Conservation (phyloP, 2,797 vertebrate species). For the Phataginus tetradactyla region DNA sequence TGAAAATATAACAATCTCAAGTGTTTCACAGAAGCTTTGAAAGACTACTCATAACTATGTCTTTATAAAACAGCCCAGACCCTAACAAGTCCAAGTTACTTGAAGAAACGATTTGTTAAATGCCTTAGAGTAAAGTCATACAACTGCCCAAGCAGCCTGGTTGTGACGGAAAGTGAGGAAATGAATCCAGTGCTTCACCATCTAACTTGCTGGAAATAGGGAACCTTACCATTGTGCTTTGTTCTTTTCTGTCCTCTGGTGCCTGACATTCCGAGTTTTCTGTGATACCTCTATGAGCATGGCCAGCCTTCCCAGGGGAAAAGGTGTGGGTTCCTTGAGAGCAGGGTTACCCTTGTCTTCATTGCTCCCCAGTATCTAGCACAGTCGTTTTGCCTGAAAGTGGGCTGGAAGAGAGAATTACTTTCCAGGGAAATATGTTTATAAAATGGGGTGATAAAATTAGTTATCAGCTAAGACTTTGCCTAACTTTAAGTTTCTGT, state of each 20-base stretch:
- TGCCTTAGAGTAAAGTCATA: not conserved
- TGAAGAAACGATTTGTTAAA: constrained; percentile 42
- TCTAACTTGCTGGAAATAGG: not conserved
- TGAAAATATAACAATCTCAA: not conserved
- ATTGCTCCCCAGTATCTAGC: not conserved
- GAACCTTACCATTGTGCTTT: not conserved
- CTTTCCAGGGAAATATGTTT: not conserved
- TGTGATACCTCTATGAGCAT: not conserved
- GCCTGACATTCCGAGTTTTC: not conserved
- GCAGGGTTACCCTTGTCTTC: not conserved
- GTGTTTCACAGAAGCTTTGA: not conserved
- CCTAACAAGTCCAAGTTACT: not conserved
- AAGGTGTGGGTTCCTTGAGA: not conserved
- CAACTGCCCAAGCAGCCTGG: not conserved
- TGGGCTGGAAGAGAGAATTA: not conserved
- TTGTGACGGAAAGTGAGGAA: not conserved
- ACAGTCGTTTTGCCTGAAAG: not conserved
- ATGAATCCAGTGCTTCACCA: not conserved
- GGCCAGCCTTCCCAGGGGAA: not conserved
- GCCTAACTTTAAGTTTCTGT: not conserved
- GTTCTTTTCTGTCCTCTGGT: not conserved
- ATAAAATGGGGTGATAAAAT: not conserved
- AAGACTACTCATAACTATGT: not conserved
- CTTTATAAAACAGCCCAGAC: not conserved
- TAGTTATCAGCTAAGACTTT: not conserved